A percentile compares a stretch with the other conserved stretches of the same genome.
Conservation (phyloP, 2,888 invertebrate genomes). For the Dione vanillae region DNA sequence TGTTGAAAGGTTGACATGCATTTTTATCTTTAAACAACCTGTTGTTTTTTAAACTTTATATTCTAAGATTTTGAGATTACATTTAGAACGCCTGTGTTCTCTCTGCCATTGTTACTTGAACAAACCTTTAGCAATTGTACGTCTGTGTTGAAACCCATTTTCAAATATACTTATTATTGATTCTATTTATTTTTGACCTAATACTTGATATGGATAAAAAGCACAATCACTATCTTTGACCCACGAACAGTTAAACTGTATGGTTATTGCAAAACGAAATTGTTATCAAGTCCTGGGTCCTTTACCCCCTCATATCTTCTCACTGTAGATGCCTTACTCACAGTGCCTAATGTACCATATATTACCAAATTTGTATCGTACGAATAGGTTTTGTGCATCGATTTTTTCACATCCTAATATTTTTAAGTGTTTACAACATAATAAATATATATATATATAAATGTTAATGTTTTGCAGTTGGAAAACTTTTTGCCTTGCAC, state of each 20-base stretch:
- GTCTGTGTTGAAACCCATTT: not conserved
- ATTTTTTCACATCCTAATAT: conserved; percentile 73
- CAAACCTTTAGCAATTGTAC: conserved; percentile 10
- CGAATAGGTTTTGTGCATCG: conserved; percentile 73
- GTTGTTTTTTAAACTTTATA: conserved; percentile 8
- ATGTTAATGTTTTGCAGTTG: conserved; percentile 38
- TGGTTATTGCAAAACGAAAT: not conserved
- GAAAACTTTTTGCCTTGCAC: conserved; percentile 30
- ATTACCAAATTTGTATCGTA: conserved; percentile 80
- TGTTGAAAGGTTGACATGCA: conserved; percentile 12
- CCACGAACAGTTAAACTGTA: conserved; percentile 16
- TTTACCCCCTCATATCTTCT: conserved; percentile 73
- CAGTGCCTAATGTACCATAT: conserved; percentile 89
- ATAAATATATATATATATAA: conserved; percentile 41
- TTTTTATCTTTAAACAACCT: conserved; percentile 13
- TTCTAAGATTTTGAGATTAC: not conserved
- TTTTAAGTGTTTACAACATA: conserved; percentile 61
- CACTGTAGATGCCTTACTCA: conserved; percentile 94
- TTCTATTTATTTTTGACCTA: conserved; percentile 23
- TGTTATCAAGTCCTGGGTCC: conserved; percentile 38
- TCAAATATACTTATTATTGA: conserved; percentile 17
- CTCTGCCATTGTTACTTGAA: not conserved
- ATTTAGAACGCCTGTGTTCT: not conserved
- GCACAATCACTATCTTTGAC: not conserved
- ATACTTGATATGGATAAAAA: conserved; percentile 24